Evolutionary conservation across 2,888 invertebrate species (phyloP).

Genomic region (Morpho helenor): DNA sequence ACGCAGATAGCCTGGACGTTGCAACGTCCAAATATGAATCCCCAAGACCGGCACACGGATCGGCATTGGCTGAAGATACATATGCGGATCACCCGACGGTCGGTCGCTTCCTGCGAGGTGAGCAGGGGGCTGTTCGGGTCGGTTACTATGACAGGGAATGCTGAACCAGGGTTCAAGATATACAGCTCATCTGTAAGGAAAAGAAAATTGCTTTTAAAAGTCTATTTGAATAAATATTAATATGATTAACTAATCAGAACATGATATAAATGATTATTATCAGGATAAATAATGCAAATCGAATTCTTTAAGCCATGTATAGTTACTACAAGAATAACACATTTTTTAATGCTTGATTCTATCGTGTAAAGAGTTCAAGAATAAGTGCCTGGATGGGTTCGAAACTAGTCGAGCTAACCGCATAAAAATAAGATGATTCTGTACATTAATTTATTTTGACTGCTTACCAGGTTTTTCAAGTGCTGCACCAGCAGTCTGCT

Average conservation of each 20-base stretch:
- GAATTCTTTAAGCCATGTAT: no score
- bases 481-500: neutral
- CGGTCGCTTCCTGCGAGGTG: neutral
- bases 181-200: slow-evolving; percentile 4
- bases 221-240: no score
- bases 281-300: no score
- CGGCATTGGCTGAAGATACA: slow-evolving; percentile 13
- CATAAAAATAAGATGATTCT: no score
- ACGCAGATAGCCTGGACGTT: slow-evolving; percentile 6
- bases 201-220: neutral
- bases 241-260: no score
- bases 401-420: no score
- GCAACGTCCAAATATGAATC: slow-evolving; percentile 5
- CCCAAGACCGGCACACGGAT: slow-evolving; percentile 1
- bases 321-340: no score
- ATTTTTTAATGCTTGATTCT: no score
- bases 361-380: no score
- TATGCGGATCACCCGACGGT: slow-evolving; percentile 4
- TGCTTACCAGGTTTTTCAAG: slow-evolving; percentile 4
- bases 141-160: slow-evolving; percentile 3
- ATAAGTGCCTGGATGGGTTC: no score
- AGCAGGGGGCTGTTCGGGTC: slow-evolving; percentile 2
- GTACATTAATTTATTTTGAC: neutral
- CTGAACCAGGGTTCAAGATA: slow-evolving; percentile 3
- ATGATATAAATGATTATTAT: no score